Percentiles rank a stretch among this genome's conserved stretches.
phyloP scores from a whole-genome alignment of 1,140 invertebrate species.

The Anadara kagoshimensis region DNA sequence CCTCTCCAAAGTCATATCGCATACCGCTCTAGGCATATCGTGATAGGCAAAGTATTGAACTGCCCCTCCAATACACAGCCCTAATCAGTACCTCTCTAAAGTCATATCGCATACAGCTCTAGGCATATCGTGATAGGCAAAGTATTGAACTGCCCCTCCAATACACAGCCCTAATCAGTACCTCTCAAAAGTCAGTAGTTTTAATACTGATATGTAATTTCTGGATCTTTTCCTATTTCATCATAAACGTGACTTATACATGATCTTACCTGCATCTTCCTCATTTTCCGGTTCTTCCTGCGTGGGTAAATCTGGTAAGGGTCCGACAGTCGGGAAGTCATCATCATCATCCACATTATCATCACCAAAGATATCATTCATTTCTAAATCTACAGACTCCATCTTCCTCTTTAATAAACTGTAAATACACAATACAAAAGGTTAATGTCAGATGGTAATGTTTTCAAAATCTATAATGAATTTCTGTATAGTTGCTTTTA shows the following conservation, averaged over 20 bases:
- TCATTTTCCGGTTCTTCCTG: conserved; percentile 32
- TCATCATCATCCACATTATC: conserved; percentile 45
- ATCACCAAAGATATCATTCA: conserved; percentile 63
- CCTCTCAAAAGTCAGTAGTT: too few species aligned
- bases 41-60: too few species aligned
- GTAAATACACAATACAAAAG: neutral
- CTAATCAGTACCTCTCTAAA: too few species aligned
- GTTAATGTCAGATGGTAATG: neutral
- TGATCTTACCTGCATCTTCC: conserved; percentile 38
- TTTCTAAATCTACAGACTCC: conserved; percentile 60
- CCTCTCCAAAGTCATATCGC: too few species aligned
- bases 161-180: too few species aligned
- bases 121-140: too few species aligned
- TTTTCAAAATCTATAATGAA: neutral
- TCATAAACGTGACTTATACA: neutral
- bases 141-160: too few species aligned
- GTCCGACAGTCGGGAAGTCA: conserved; percentile 40
- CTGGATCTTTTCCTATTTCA: neutral
- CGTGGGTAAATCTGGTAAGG: conserved; percentile 52
- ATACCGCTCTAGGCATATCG: too few species aligned
- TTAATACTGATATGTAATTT: too few species aligned
- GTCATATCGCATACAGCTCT: too few species aligned
- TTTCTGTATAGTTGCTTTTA: too few species aligned
- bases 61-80: too few species aligned
- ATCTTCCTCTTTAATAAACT: conserved; percentile 41